Conservation (phyloP, 2,888 invertebrate species). For the Globia sparganii region DNA sequence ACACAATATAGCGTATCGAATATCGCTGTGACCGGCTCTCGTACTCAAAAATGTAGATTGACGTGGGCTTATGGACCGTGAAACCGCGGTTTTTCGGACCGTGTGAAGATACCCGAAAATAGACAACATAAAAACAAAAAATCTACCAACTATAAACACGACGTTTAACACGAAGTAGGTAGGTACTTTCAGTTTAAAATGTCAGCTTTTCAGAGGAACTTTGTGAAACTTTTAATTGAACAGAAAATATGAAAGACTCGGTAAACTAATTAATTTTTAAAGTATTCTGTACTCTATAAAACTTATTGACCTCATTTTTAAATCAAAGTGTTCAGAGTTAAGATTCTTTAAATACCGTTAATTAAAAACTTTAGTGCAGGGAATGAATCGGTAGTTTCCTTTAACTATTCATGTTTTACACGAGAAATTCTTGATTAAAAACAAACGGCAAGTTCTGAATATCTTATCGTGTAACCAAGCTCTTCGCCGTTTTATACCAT, state of each 20-base stretch:
- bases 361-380: constrained; percentile 50
- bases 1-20: constrained; percentile 80
- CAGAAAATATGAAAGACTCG: constrained; percentile 53
- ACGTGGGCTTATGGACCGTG: constrained; percentile 81
- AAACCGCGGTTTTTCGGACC: constrained; percentile 77
- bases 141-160: constrained; percentile 27
- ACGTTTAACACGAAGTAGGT: constrained; percentile 22
- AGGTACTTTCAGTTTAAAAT: constrained; percentile 43
- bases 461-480: neutral
- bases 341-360: constrained; percentile 50
- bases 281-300: constrained; percentile 46
- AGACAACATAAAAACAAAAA: constrained; percentile 33
- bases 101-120: constrained; percentile 66
- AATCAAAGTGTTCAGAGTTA: constrained; percentile 48
- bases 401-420: constrained; percentile 44
- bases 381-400: constrained; percentile 46
- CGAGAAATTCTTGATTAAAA: constrained; percentile 36
- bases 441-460: constrained; percentile 15
- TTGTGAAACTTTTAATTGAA: constrained; percentile 61
- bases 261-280: constrained; percentile 58
- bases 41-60: constrained; percentile 78
- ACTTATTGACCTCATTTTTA: constrained; percentile 61
- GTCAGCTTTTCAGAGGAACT: constrained; percentile 41
- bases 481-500: neutral
- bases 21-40: constrained; percentile 73